Evolutionary conservation across 2,113 vertebrate species (phyloP), one percentile per base, ranked within the genome.

Genomic region (Paradoxurus hermaphroditus): DNA sequence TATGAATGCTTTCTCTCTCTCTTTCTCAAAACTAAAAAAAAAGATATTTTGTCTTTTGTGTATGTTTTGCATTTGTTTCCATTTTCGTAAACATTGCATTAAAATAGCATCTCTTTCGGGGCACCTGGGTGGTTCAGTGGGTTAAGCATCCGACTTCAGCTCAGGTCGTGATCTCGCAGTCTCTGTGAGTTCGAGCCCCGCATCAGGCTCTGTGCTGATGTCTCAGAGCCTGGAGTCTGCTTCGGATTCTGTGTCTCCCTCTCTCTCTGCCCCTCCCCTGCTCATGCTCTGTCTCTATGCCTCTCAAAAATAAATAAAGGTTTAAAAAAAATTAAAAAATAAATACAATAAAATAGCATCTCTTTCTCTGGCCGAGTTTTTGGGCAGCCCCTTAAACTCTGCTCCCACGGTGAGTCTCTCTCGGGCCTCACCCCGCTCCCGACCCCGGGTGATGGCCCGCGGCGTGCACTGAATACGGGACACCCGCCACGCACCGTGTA

Each of bases 401-500:
- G 36, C 12, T 34, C 39, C 19, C 1, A 4, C 85, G 92, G 53
- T 0, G 0, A 92, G 51, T 5, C 5, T n/a, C 72, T 67, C 46
- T 2, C 6, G 68, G 67, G 16, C 44, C 13, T 82, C 27, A 62
- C 15, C 39, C 18, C 4, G 51, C 14, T 16, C 25, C 56, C 0
- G 2, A 25, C 46, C 34, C 46, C 4, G 14, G 31, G 16, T 4
- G 0, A 7, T 44, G 0, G 13, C 31, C 29, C 19, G 2, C 0
- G 4, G 49, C 7, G 0, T 29, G 18, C n/a, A 19, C 82, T 90
- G 53, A 53, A 36, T 13, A 31, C 82, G 14, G 7, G 81, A 53
- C 5, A 1, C n/a, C 51, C 34, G 41, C 34, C 62, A 98, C 97
- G 19, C 5, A 99, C 99, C 99, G 99, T 99, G 92, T 98, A 99